Base-by-base conservation (phyloP, 2,797 vertebrate species). In the Bradypodion ventrale region DNA sequence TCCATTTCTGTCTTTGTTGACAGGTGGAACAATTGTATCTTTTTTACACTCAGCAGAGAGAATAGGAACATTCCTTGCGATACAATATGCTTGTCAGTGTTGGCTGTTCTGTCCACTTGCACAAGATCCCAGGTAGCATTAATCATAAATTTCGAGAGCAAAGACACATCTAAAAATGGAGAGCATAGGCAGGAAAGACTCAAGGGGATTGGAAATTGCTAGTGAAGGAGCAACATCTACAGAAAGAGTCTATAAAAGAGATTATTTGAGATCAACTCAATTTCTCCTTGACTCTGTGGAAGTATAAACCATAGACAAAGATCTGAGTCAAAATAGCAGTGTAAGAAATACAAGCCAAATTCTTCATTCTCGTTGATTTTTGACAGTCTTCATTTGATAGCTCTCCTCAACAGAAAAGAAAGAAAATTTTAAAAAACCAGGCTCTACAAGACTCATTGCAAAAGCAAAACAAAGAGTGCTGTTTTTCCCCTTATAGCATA, bases 11-110 rank as follows among this genome's bases (percentile, higher is more conserved):
- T 65, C 86, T 88, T 85, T 72, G 60, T 73, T 87, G 87, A 87
- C 89, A 89, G 74, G 35, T 59, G 40, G 90, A 90, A 88, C 60
- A 91, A 90, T 89, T 78, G 27, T 91, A 84, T 92, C 87, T 90
- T 84, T 91, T 89, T 90, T 83, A 87, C 32, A 35, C 49, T 78
- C 19, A 82, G 73, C 25, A 80, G 60, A 90, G 82, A 84, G 81
- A 83, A 84, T 84, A 86, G 29, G 73, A 87, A 81, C 0, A n/a
- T 0, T 87, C 91, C 87, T 78, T 79, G 82, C 83, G 90, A 90
- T 92, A 83, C 85, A 84, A 44, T 83, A 2, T 74, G 49, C 90
- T 89, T 86, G 84, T 69, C 84, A 80, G 76, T 35, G 70, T 73
- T 83, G 1, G 73, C 73, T 90, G 87, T 87, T 75, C 63, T 88